These are phyloP conservation scores for Odontophorus gujanensis DNA, from an alignment of 2,113 vertebrate genomes.

Conservation along the genomic window DNA sequence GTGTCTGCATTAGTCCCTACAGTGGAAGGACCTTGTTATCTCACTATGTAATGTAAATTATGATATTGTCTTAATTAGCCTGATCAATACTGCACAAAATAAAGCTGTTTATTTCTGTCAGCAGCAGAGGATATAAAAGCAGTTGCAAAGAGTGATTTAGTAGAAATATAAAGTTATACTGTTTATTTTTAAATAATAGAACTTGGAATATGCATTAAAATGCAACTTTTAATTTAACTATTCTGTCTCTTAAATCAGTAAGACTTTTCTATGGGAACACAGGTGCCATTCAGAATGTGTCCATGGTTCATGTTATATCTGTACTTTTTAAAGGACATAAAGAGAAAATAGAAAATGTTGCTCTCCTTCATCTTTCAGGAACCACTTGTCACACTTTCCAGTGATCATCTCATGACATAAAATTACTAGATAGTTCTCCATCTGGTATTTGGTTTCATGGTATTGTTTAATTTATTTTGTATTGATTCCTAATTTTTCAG, in stretches of 20 bases:
- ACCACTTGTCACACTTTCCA: not conserved
- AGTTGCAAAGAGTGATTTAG: not conserved
- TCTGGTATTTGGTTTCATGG: not conserved
- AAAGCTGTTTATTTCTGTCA: not conserved
- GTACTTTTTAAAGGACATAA: not conserved
- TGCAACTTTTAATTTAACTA: not conserved
- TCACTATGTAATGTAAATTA: not conserved
- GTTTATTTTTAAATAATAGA: not conserved
- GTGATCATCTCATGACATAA: not conserved
- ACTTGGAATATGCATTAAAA: not conserved
- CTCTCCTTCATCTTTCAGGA: not conserved
- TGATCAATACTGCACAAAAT: constrained; percentile 15
- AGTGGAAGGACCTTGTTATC: not conserved
- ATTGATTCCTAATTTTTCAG: not conserved
- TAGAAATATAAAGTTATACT: not conserved
- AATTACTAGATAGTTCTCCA: not conserved
- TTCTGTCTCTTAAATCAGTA: not conserved
- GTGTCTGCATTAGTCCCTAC: not conserved
- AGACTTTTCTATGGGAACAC: not conserved
- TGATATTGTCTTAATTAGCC: not conserved
- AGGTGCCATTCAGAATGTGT: not conserved
- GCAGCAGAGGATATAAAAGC: not conserved
- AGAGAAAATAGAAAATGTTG: not conserved
- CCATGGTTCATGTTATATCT: not conserved
- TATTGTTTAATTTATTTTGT: not conserved